Conservation (phyloP, 1,140 invertebrate genomes). For the Magallana angulata region DNA sequence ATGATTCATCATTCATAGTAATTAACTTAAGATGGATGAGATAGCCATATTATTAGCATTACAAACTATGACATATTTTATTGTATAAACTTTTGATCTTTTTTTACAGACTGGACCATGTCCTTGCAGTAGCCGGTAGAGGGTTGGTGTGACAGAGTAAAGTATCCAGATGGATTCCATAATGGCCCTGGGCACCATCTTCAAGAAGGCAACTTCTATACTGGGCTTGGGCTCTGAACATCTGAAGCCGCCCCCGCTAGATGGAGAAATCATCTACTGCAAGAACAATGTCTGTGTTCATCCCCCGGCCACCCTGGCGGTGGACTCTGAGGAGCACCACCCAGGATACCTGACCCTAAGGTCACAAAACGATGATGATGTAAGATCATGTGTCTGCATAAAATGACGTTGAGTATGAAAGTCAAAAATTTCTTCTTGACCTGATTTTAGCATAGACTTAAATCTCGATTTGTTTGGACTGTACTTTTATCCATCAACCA, state of each 20-base stretch:
- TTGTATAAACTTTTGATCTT: not conserved
- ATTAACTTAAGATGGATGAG: too few relatives aligned
- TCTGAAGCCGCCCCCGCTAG: constrained; percentile 75
- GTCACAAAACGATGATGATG: constrained; percentile 82
- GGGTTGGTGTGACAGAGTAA: not conserved
- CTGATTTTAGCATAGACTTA: too few relatives aligned
- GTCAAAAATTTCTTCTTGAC: too few relatives aligned
- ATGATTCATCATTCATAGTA: too few relatives aligned
- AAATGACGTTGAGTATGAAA: too few relatives aligned
- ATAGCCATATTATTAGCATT: too few relatives aligned
- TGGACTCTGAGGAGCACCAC: constrained; percentile 87
- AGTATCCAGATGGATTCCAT: constrained; percentile 52
- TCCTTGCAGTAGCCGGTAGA: not conserved
- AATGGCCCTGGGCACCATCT: constrained; percentile 77
- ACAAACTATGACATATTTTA: too few relatives aligned
- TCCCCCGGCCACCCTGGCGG: constrained; percentile 88
- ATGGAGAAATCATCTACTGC: constrained; percentile 79
- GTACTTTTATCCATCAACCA: too few relatives aligned
- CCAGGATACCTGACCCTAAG: constrained; percentile 94
- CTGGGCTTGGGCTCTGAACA: constrained; percentile 70
- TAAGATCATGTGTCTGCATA: not conserved
- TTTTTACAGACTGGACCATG: not conserved
- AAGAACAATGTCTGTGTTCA: constrained; percentile 98
- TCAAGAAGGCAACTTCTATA: constrained; percentile 76
- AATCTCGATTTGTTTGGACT: too few relatives aligned